Evolutionary conservation across 2,113 vertebrate genomes (phyloP), one percentile per base, ranked within the genome.

Genomic region (Calyptommatus sinebrachiatus): DNA sequence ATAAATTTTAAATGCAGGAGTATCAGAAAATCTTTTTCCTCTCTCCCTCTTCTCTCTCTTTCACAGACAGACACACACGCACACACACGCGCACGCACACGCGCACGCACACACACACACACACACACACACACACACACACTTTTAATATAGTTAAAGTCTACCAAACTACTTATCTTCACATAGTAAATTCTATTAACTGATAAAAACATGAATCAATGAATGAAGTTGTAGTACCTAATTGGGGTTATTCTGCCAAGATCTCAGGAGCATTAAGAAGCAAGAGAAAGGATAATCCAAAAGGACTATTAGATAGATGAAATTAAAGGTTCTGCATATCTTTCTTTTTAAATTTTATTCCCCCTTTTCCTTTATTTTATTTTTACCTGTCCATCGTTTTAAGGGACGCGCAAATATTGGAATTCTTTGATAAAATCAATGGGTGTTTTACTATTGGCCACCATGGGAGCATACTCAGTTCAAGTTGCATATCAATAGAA

Each of bases 311-410:
- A 62, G 2, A 22, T 2, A 63, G 14, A 73, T 1, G 61, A 0
- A 1, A 6, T 79, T 83, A 61, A 67, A 79, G 84, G 41, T 75
- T 29, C 62, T 24, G 26, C 14, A 69, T 26, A 41, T 88, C 84
- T 31, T 79, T 50, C 77, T 1, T 41, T 22, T 48, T 73, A 69
- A 21, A 29, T 1, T 72, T 45, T 28, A 22, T 45, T 20, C 57
- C 16, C 18, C 24, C 26, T 24, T 24, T 28, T 1, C n/a, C 8
- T 3, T 22, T 48, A 29, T 48, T 24, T 46, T 45, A 7, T 63
- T n/a, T 84, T 41, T 41, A 41, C 35, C 35, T 77, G 22, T 75
- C 53, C 24, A 11, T 79, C 82, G 82, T 18, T 66, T 20, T 62
- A 26, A 26, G 3, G 82, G 80, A 10, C 80, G 21, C 10, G 48